These are phyloP conservation scores for Oscheius myriophilus DNA, from an alignment of 2,888 invertebrate species.

Conservation along the genomic window DNA sequence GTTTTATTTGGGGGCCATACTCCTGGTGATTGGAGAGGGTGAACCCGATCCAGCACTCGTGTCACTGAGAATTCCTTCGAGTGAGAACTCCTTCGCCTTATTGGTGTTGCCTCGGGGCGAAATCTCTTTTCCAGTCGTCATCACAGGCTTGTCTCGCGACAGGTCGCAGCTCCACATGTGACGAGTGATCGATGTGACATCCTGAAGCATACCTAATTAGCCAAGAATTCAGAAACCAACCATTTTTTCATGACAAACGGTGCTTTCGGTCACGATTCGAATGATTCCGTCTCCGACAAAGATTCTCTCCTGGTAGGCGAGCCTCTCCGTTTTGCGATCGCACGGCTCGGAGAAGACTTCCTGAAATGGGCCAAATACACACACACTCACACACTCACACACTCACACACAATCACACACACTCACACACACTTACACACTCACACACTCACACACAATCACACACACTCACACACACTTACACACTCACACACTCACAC, in stretches of 20 bases:
- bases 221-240: too few relatives aligned
- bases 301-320: slow-evolving; percentile 11
- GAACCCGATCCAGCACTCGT: slow-evolving; percentile 8
- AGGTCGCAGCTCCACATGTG: slow-evolving; percentile 23
- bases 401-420: too few relatives aligned
- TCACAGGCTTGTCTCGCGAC: background rate
- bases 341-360: slow-evolving; percentile 16
- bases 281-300: slow-evolving; percentile 6
- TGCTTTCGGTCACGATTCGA: slow-evolving; percentile 13
- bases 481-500: too few relatives aligned
- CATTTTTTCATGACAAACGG: background rate
- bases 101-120: background rate
- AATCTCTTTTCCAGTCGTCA: slow-evolving; percentile 1
- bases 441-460: too few relatives aligned
- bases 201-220: background rate
- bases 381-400: too few relatives aligned
- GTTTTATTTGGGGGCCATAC: too few relatives aligned
- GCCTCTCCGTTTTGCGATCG: slow-evolving; percentile 11
- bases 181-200: slow-evolving; percentile 6
- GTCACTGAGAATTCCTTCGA: background rate
- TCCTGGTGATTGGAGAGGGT: background rate
- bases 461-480: too few relatives aligned
- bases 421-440: too few relatives aligned
- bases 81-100: background rate
- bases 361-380: too few relatives aligned